These are phyloP conservation scores for Orthosia gothica DNA, from an alignment of 2,888 invertebrate species.

Conservation along the genomic window DNA sequence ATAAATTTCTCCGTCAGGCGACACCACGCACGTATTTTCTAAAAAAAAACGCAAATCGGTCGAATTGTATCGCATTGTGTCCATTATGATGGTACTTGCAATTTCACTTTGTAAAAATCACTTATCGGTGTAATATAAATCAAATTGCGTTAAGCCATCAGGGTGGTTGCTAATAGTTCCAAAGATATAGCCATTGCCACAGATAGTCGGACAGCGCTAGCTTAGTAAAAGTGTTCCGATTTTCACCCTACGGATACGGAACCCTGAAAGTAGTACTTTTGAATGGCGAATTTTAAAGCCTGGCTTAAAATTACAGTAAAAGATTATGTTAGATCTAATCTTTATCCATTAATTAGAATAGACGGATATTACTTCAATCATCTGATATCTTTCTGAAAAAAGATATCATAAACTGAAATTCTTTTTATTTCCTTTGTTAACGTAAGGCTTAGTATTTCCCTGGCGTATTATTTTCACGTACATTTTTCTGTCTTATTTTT, in stretches of 20 bases:
- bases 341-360: slow-evolving; percentile 40
- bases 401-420: neutral
- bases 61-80: too few species aligned
- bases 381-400: slow-evolving; percentile 32
- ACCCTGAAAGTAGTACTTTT: slow-evolving; percentile 13
- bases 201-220: neutral
- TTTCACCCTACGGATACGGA: too few species aligned
- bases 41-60: too few species aligned
- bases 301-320: slow-evolving; percentile 26
- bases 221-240: neutral
- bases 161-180: too few species aligned
- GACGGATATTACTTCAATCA: slow-evolving; percentile 40
- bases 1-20: too few species aligned
- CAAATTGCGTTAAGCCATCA: too few species aligned
- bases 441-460: slow-evolving; percentile 12
- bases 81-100: too few species aligned
- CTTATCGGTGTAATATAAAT: too few species aligned
- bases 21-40: too few species aligned
- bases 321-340: slow-evolving; percentile 37
- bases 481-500: slow-evolving; percentile 41
- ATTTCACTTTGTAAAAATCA: too few species aligned
- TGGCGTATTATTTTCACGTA: slow-evolving; percentile 11
- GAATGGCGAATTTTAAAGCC: too few species aligned
- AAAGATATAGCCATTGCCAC: neutral
- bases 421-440: slow-evolving; percentile 22